Evolutionary conservation across 1,140 invertebrate species (phyloP), one percentile per base, ranked within the genome.

Genomic region (Geopemphigus sp.): DNA sequence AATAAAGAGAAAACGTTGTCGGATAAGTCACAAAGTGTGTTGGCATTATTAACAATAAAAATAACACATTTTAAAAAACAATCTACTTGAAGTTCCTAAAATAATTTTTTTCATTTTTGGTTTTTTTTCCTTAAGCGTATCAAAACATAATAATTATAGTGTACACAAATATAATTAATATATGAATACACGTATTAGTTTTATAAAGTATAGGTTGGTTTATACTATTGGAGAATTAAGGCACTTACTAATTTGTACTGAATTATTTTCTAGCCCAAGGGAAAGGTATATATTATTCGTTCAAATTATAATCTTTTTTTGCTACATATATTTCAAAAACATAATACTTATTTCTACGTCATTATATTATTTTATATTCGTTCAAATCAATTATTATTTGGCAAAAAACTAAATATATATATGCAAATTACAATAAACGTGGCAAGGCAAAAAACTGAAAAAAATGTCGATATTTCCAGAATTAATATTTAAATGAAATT

Each of bases 201-300:
- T 39, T 39, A 39, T 39, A 39, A 4, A 39, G 3, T 39, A 50
- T 47, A 76, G 53, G 39, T 61, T 76, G 61, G 73, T 61, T 57
- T 78, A 78, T 78, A 63, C 22, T 78, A 78, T 78, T 78, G 57
- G 57, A 63, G 74, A 63, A 17, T 63, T 78, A 78, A 78, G 74
- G 74, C 74, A 78, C 74, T 78, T 78, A 47, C 74, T 78, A 78
- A 61, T 78, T 78, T 78, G 74, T 78, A 78, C 74, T 78, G 56
- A 61, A 61, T 78, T 78, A 45, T 59, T 76, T 15, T 76, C 73
- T 76, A 78, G 74, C 39, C 39, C 15, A 5, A 76, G 32, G 57
- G 22, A 47, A 63, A 63, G 59, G 74, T n/a, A n/a, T 63, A 29
- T 54, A 61, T 78, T 78, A 39, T 78, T 78, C n/a, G 57, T 47